A percentile compares a stretch with the other conserved stretches of the same genome.
phyloP scores from a whole-genome alignment of 2,888 invertebrate species.

The Hirtodrosophila histrioides region DNA sequence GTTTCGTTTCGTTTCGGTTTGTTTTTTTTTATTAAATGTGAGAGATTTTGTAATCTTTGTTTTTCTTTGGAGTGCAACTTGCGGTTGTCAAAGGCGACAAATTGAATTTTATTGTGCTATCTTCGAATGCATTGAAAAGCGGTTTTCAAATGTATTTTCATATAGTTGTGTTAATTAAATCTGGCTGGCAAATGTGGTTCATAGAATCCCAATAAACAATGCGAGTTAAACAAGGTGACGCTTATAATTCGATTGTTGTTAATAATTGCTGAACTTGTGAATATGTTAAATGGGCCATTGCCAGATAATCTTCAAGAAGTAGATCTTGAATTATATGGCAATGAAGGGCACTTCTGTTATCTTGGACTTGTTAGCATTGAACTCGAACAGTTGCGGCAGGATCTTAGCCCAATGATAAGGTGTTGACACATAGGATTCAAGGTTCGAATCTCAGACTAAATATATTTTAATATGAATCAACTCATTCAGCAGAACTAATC shows the following conservation, averaged over 20 bases:
- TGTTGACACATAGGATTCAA: too few species aligned
- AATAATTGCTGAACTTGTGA: conserved; percentile 2
- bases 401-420: too few species aligned
- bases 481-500: too few species aligned
- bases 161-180: conserved; percentile 38
- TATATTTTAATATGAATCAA: too few species aligned
- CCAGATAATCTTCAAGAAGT: conserved; percentile 4
- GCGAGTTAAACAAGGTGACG: conserved; percentile 1
- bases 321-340: neutral
- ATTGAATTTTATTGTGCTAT: conserved; percentile 57
- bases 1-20: conserved; percentile 16
- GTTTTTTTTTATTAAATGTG: conserved; percentile 2
- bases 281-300: conserved; percentile 10
- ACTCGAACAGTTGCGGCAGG: too few species aligned
- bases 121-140: conserved; percentile 30
- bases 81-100: conserved; percentile 28
- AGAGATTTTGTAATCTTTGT: conserved; percentile 40
- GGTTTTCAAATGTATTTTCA: conserved; percentile 25
- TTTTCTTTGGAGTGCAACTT: conserved; percentile 39
- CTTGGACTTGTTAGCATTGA: too few species aligned
- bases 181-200: neutral
- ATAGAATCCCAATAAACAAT: conserved; percentile 27
- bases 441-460: too few species aligned
- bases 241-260: conserved; percentile 5
- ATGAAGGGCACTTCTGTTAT: neutral